These are phyloP conservation scores for Cephus runcator DNA, from an alignment of 2,888 invertebrate species.

Conservation along the genomic window DNA sequence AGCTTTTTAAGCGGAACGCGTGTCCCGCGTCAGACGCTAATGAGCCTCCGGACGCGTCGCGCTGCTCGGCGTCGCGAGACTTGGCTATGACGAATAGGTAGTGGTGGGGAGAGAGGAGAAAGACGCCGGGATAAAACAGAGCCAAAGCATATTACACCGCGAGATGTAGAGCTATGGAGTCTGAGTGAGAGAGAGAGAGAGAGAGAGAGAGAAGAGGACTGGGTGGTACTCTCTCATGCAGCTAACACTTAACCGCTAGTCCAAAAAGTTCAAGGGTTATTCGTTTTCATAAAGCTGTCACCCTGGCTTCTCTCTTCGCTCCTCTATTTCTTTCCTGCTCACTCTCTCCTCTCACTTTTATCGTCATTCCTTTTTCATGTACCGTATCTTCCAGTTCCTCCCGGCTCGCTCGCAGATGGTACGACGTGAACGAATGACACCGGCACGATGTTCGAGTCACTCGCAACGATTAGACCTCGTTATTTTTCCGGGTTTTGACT, in stretches of 20 bases:
- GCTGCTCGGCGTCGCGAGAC: constrained; percentile 4
- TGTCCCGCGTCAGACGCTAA: constrained; percentile 51
- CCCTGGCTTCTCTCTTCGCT: constrained; percentile 5
- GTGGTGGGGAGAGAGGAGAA: constrained; percentile 11
- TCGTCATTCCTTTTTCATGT: no score
- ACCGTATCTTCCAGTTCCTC: neutral
- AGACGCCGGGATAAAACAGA: neutral
- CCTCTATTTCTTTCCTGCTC: neutral
- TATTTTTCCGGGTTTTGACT: constrained; percentile 3
- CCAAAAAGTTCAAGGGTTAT: constrained; percentile 16
- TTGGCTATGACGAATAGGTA: constrained; percentile 41
- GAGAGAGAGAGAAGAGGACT: neutral
- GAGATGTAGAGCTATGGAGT: neutral
- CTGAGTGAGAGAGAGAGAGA: neutral
- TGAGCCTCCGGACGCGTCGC: constrained; percentile 40
- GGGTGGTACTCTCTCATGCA: neutral
- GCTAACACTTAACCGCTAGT: neutral
- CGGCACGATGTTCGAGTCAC: no score
- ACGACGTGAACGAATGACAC: no score
- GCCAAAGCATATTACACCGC: neutral
- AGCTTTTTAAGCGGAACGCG: constrained; percentile 39
- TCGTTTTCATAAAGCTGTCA: constrained; percentile 17
- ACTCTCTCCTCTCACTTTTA: no score
- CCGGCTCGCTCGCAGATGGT: neutral
- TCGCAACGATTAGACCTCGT: neutral